Conservation (phyloP, 1,140 invertebrate species). For the Ceratoteleas bidentatus region DNA sequence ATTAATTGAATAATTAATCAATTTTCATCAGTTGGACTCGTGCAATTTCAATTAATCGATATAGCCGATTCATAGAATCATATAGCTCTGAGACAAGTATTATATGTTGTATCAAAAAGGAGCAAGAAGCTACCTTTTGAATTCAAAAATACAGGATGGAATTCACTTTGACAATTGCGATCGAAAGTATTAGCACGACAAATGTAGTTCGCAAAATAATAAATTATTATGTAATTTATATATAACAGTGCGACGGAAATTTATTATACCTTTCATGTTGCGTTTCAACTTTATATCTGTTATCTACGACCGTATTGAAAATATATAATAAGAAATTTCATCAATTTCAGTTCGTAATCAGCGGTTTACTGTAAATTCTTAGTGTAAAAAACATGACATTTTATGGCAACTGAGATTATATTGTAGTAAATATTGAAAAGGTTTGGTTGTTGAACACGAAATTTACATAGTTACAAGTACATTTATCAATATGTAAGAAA, state of each 20-base stretch:
- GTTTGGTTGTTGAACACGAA: too few relatives aligned
- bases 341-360: too few relatives aligned
- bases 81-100: slow-evolving; percentile 31
- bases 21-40: background rate
- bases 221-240: slow-evolving; percentile 16
- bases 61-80: slow-evolving; percentile 53
- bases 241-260: slow-evolving; percentile 12
- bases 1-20: slow-evolving; percentile 14
- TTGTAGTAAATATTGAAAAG: too few relatives aligned
- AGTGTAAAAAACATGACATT: too few relatives aligned
- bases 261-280: slow-evolving; percentile 11
- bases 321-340: too few relatives aligned
- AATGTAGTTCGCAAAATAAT: slow-evolving; percentile 23
- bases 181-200: slow-evolving; percentile 33
- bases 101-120: slow-evolving; percentile 7
- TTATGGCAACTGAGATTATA: too few relatives aligned
- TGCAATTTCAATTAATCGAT: slow-evolving; percentile 44
- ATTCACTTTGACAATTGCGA: slow-evolving; percentile 17
- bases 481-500: too few relatives aligned
- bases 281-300: slow-evolving; percentile 32
- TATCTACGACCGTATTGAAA: too few relatives aligned
- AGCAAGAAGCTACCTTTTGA: slow-evolving; percentile 10
- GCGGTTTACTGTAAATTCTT: too few relatives aligned
- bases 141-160: slow-evolving; percentile 25
- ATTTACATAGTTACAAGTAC: too few relatives aligned